phyloP scores from a whole-genome alignment of 2,113 vertebrate genomes.

The Chloroceryle aenea region DNA sequence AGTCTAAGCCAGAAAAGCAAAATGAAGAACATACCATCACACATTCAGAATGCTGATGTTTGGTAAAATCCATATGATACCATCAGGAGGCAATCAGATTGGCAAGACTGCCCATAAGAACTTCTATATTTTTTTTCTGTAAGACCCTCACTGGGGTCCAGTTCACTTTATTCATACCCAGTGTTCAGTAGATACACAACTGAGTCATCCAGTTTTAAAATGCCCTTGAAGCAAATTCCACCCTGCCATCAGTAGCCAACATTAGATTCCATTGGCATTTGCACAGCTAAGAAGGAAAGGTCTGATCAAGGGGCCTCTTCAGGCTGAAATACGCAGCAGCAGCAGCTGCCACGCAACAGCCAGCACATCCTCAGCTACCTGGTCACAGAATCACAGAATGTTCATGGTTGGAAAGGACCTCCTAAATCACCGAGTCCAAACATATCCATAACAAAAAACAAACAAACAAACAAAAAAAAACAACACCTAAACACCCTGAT shows the following conservation, averaged over 20 bases:
- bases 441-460: no score
- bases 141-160: background rate
- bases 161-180: background rate
- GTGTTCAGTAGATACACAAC: background rate
- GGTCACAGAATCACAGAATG: background rate
- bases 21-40: background rate
- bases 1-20: background rate
- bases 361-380: background rate
- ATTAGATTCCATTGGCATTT: fast-evolving
- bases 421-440: no score
- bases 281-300: background rate
- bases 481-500: no score
- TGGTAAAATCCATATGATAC: background rate
- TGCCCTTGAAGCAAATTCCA: fast-evolving
- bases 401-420: no score
- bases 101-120: background rate
- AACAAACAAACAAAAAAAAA: no score
- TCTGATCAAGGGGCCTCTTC: fast-evolving
- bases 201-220: background rate
- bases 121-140: background rate
- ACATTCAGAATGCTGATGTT: background rate
- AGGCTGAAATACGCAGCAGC: background rate
- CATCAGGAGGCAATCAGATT: background rate
- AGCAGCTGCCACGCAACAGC: background rate
- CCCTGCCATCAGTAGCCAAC: background rate